Conservation (phyloP, 1,140 invertebrate species). For the Galleria mellonella region DNA sequence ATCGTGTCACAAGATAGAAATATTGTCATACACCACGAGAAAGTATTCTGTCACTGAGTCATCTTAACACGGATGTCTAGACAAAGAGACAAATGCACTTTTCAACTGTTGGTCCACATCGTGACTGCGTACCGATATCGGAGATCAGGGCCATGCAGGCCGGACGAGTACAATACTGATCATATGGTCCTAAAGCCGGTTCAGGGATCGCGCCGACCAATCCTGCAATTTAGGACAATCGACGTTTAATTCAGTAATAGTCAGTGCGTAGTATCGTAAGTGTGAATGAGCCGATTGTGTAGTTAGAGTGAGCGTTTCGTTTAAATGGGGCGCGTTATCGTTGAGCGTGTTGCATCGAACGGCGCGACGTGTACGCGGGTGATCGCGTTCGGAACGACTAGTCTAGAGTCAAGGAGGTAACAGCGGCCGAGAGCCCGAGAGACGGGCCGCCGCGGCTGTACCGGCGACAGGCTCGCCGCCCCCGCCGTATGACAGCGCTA, state of each 20-base stretch:
- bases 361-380: slow-evolving; percentile 37
- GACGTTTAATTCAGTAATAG: slow-evolving; percentile 17
- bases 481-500: slow-evolving; percentile 31
- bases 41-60: slow-evolving; percentile 53
- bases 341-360: slow-evolving; percentile 15
- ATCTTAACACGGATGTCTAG: slow-evolving; percentile 27
- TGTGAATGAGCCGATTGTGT: slow-evolving; percentile 35
- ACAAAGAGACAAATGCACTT: slow-evolving; percentile 31
- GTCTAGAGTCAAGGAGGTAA: background rate
- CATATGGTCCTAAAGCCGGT: slow-evolving; percentile 61
- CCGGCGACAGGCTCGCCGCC: slow-evolving; percentile 19
- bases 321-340: slow-evolving; percentile 62
- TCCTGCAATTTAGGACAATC: slow-evolving; percentile 16
- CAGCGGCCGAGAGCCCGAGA: no score
- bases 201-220: slow-evolving; percentile 20
- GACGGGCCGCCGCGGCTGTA: slow-evolving; percentile 12
- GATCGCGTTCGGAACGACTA: slow-evolving; percentile 50
- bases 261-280: slow-evolving; percentile 12
- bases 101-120: slow-evolving; percentile 47
- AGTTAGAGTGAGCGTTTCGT: slow-evolving; percentile 31
- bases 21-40: slow-evolving; percentile 21
- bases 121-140: slow-evolving; percentile 42
- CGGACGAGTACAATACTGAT: slow-evolving; percentile 36
- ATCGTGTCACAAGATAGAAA: slow-evolving; percentile 37
- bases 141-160: slow-evolving; percentile 39